Evolutionary conservation across 2,113 vertebrate species (phyloP).

Genomic region (Raphicerus campestris): DNA sequence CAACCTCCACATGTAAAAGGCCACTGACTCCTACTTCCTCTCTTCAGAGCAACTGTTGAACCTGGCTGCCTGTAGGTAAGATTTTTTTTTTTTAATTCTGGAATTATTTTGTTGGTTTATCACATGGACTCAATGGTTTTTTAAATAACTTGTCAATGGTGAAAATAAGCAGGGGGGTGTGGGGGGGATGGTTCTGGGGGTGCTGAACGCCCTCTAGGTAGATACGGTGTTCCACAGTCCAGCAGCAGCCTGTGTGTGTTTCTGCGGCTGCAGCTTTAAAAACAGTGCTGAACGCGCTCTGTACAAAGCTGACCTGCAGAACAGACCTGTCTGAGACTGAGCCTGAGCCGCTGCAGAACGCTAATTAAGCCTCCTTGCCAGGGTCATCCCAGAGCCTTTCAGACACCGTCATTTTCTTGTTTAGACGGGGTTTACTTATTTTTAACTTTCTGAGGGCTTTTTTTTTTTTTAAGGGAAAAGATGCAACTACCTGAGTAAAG

Average conservation of each 20-base stretch:
- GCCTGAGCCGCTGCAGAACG: neutral
- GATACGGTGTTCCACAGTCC: neutral
- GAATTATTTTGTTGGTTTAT: slow-evolving; percentile 50
- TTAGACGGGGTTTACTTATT: slow-evolving; percentile 51
- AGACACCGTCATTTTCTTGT: slow-evolving; percentile 44
- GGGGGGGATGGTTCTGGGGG: neutral
- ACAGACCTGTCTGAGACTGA: neutral
- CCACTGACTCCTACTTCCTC: slow-evolving; percentile 67
- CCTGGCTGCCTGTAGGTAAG: slow-evolving; percentile 81
- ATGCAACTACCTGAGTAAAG: slow-evolving; percentile 9
- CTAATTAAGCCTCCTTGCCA: slow-evolving; percentile 1
- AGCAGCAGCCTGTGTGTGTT: neutral
- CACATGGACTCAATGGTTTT: slow-evolving; percentile 27
- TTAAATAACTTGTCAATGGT: slow-evolving; percentile 33
- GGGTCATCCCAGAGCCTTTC: neutral
- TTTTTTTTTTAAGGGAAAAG: neutral
- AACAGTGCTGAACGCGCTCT: slow-evolving; percentile 34
- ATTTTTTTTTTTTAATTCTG: slow-evolving; percentile 44
- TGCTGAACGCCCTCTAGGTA: neutral
- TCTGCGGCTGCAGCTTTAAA: neutral
- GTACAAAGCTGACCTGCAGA: neutral
- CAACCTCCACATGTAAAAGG: slow-evolving; percentile 63
- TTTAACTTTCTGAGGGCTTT: slow-evolving; percentile 28
- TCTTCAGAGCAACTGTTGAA: slow-evolving; percentile 61
- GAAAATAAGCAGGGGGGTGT: neutral